Percentiles rank a stretch among this genome's conserved stretches.
Evolutionary conservation across 2,888 invertebrate species (phyloP).

Genomic region (Pristionchus maxplancki): DNA sequence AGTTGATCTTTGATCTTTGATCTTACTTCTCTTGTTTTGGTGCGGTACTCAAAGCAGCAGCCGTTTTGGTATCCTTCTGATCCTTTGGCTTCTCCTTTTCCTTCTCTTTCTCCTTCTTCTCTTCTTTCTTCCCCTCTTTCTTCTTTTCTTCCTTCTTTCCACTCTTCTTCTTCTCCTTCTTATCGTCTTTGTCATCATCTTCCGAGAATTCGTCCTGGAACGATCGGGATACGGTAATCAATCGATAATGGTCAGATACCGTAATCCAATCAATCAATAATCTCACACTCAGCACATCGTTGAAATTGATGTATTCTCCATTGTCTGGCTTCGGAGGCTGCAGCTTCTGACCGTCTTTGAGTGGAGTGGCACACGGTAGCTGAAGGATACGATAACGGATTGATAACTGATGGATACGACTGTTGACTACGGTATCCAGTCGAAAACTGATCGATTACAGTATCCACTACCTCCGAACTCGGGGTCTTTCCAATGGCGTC

Average conservation of each 20-base stretch:
- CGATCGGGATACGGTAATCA: background rate
- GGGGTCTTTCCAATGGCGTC: background rate
- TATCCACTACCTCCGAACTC: background rate
- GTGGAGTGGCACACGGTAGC: background rate
- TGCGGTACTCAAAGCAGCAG: background rate
- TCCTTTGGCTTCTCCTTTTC: background rate
- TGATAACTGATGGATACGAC: background rate
- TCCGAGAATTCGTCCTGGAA: background rate
- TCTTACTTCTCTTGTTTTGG: slow-evolving; percentile 14
- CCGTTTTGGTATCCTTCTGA: background rate
- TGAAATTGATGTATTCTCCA: slow-evolving; percentile 41
- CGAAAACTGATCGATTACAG: background rate
- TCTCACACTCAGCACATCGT: background rate
- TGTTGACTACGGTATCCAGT: background rate
- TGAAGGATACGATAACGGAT: slow-evolving; percentile 2
- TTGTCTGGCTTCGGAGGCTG: slow-evolving; percentile 32
- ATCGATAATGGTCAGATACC: background rate
- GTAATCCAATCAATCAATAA: background rate
- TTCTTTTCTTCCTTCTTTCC: slow-evolving; percentile 2
- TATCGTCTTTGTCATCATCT: background rate
- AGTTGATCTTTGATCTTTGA: background rate
- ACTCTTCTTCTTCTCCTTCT: background rate
- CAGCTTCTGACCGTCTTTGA: background rate
- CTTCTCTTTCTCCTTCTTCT: background rate
- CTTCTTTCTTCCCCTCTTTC: background rate